These are phyloP conservation scores for Hemistola chrysoprasaria DNA, from an alignment of 2,888 invertebrate species.

Conservation along the genomic window DNA sequence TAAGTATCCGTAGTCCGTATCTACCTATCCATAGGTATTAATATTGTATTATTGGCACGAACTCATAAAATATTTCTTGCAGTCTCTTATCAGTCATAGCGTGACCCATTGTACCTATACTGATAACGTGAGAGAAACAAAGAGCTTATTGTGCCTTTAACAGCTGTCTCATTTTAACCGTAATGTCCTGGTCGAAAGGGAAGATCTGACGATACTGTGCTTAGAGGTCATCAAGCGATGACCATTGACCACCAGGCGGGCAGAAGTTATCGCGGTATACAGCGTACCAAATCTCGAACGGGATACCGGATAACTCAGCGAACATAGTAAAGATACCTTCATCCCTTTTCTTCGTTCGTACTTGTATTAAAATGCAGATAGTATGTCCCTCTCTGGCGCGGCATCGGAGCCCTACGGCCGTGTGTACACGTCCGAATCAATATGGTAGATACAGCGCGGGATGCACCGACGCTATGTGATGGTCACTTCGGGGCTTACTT, in stretches of 20 bases:
- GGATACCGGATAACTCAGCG: slow-evolving; percentile 67
- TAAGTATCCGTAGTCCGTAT: no score
- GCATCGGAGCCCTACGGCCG: slow-evolving; percentile 16
- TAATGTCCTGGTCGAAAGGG: neutral
- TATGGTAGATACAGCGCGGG: no score
- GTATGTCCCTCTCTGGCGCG: slow-evolving; percentile 43
- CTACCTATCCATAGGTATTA: neutral
- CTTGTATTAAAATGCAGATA: slow-evolving; percentile 10
- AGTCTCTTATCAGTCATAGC: slow-evolving; percentile 29
- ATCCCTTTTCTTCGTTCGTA: slow-evolving; percentile 44
- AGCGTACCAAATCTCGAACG: slow-evolving; percentile 66
- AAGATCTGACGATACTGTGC: slow-evolving; percentile 3
- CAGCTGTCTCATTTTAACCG: no score
- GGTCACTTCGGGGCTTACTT: no score
- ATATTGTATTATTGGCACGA: slow-evolving; percentile 3
- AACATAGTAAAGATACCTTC: slow-evolving; percentile 38
- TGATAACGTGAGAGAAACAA: slow-evolving; percentile 17
- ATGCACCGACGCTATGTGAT: no score
- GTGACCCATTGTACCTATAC: slow-evolving; percentile 4
- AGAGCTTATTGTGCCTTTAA: slow-evolving; percentile 3
- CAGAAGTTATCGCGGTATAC: slow-evolving; percentile 51
- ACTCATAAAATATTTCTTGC: slow-evolving; percentile 20
- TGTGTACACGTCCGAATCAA: neutral
- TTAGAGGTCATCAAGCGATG: slow-evolving; percentile 51
- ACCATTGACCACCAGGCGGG: slow-evolving; percentile 46